Evolutionary conservation across 2,888 invertebrate species (phyloP), one percentile per base, ranked within the genome.

Genomic region (Tortricodes alternella): DNA sequence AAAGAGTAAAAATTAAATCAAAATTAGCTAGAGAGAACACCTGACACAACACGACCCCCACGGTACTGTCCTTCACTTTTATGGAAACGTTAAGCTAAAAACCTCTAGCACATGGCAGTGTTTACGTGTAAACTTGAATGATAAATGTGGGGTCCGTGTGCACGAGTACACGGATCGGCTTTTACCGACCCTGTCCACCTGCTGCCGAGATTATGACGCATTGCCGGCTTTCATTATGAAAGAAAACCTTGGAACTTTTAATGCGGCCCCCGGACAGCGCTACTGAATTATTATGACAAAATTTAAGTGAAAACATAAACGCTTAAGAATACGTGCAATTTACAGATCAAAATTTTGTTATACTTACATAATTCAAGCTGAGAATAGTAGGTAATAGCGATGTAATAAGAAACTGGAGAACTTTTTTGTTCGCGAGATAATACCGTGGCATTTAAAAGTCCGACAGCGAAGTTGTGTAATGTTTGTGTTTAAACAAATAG

Each of bases 111-210:
- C 48, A 43, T 27, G 41, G 55, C 55, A 16, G 19, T 48, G 34
- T 34, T 48, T 48, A 53, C 55, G 48, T 55, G 48, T 55, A 55
- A 49, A 49, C 39, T 55, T 49, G 55, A 55, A 55, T 55, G 55
- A 55, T 55, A 55, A 55, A 55, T 55, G 55, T 39, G 15, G 38
- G 27, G 48, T 21, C 48, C 55, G 50, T 44, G 50, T 38, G 38
- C 50, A 37, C 11, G 35, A 24, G 43, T 44, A 56, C 56, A 56
- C 49, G 56, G 50, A 37, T 56, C 49, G 43, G 56, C 56, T 56
- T 56, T 56, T 56, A 56, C 49, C 50, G 23, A 16, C 52, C 35
- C 37, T 37, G 49, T 44, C 56, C 55, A 50, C 49, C 56, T 50
- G 53, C 24, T 49, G 49, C 44, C 50, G 44, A 44, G 56, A 44